Conservation (phyloP, 2,888 invertebrate genomes). For the Stenodema calcarata region DNA sequence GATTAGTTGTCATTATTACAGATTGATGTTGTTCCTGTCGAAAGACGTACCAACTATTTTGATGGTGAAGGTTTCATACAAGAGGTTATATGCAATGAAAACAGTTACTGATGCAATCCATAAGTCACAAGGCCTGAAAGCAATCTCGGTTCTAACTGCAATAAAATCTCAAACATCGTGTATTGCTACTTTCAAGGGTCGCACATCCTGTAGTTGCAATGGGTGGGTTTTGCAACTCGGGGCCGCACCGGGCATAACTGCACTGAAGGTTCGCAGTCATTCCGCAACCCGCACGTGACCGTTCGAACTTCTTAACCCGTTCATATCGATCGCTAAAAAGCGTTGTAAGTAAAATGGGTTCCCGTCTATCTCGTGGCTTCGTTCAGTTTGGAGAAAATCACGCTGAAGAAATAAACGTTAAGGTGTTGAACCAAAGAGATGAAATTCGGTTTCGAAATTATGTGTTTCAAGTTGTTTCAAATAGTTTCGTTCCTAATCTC, state of each 20-base stretch:
- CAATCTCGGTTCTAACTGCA: neutral
- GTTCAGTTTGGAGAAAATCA: neutral
- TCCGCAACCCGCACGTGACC: neutral
- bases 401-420: neutral
- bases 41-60: too few species aligned
- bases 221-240: neutral
- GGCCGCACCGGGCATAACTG: neutral
- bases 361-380: neutral
- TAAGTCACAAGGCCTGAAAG: neutral
- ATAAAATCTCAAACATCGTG: neutral
- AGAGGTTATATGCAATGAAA: neutral
- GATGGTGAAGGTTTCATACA: too few species aligned
- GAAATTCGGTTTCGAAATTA: too few species aligned
- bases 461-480: too few species aligned
- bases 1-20: too few species aligned
- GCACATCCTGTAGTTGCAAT: neutral
- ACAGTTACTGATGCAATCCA: neutral
- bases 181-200: neutral
- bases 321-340: neutral
- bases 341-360: neutral
- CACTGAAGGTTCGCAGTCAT: neutral
- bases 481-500: too few species aligned
- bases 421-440: neutral
- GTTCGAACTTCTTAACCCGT: neutral
- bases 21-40: too few species aligned